phyloP scores from a whole-genome alignment of 2,113 vertebrate species.

The Capreolus pygargus region DNA sequence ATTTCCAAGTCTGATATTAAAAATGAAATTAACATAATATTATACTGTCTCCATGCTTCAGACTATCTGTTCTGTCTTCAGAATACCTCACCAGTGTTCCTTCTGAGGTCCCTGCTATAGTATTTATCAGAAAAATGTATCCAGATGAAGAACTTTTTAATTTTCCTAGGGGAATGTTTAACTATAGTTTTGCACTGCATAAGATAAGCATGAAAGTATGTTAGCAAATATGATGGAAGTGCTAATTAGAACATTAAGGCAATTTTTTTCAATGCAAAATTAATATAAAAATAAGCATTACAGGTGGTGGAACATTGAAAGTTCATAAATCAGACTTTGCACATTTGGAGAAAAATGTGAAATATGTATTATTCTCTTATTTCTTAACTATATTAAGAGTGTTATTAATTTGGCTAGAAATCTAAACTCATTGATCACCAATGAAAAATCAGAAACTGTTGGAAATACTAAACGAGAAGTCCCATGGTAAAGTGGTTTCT shows the following conservation, averaged over 20 bases:
- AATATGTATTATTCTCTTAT: neutral
- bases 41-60: neutral
- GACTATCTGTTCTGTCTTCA: neutral
- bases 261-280: constrained; percentile 38
- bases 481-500: neutral
- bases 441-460: neutral
- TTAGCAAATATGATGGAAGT: constrained; percentile 50
- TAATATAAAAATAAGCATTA: constrained; percentile 51
- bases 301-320: neutral
- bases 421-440: neutral
- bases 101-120: neutral
- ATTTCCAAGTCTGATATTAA: neutral
- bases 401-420: neutral
- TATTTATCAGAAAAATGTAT: constrained; percentile 26
- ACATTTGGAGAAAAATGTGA: neutral
- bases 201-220: constrained; percentile 27
- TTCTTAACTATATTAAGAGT: neutral
- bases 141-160: neutral
- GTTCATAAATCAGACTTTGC: constrained; percentile 27
- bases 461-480: constrained; percentile 4
- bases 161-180: constrained; percentile 22
- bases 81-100: neutral
- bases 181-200: neutral
- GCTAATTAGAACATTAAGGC: constrained; percentile 48
- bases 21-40: constrained; percentile 41